Base-by-base conservation (phyloP, 37 sponge, comb jelly and placozoan species). In the Hexactinellida sp. region DNA sequence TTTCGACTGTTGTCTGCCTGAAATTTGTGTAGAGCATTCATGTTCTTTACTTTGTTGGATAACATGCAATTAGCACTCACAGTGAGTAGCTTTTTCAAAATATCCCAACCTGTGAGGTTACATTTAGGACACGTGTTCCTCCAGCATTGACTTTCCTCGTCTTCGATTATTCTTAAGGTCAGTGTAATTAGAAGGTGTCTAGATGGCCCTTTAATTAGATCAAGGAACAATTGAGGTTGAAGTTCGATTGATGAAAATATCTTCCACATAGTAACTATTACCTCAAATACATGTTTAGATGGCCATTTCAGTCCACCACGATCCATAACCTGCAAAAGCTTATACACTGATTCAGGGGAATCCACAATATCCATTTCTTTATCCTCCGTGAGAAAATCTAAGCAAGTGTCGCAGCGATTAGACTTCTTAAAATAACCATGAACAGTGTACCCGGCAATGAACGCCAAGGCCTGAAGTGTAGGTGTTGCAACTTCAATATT, bases 331-430 rank as follows among this genome's bases (percentile, higher is more conserved):
- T 63, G 76, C 76, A 63, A 63, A 23, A 63, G 76, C 13, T 7
- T 63, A 23, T 63, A 63, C 3, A 28, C 76, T 63, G 76, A 63
- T 7, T 63, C 76, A n/a, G 30, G 25, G 3, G 76, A 63, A 21
- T 63, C 30, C 76, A 7, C 76, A 63, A 63, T 63, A 21, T 63
- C 76, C 76, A 63, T 63, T 63, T 63, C 76, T 63, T 63, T 63
- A 63, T 63, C 76, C 13, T 63, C 76, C 5, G 76, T 63, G 19
- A 63, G 76, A 63, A 63, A 63, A 63, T 7, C 3, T 63, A 63
- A 63, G 13, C 76, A 63, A 23, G 76, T 23, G 3, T 63, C 19
- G 13, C 76, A 63, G 13, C 76, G 25, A n/a, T 63, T 63, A 21
- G 76, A 63, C 13, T 63, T 63, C 76, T 63, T 63, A 63, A 25